Conservation (phyloP, 2,113 vertebrate species). For the Catharus fuscescens region DNA sequence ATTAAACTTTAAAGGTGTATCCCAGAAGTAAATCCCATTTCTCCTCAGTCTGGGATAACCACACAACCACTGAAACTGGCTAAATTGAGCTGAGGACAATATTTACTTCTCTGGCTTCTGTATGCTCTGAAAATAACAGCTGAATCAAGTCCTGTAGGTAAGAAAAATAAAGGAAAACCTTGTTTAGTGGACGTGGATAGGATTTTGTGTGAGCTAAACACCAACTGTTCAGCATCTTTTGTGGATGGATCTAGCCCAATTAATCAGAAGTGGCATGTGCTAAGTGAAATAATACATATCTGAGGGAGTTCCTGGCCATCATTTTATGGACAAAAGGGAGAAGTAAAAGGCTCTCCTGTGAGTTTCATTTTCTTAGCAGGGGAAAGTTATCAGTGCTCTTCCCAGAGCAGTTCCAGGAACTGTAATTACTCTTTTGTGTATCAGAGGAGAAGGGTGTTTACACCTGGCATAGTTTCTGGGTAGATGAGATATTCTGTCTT, state of each 20-base stretch:
- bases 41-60: neutral
- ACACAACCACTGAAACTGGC: neutral
- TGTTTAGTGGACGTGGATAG: neutral
- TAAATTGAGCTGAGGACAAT: neutral
- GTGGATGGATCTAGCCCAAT: conserved; percentile 15
- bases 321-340: neutral
- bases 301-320: conserved; percentile 15
- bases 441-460: neutral
- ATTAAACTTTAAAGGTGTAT: neutral
- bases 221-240: conserved; percentile 28
- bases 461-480: neutral
- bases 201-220: conserved; percentile 27
- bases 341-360: neutral
- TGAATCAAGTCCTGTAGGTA: neutral
- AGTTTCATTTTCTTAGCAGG: neutral
- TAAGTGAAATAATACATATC: conserved; percentile 11
- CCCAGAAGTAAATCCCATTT: neutral
- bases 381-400: neutral
- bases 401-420: neutral
- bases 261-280: neutral
- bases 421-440: neutral
- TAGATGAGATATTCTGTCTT: neutral
- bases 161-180: conserved; percentile 1
- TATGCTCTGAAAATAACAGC: neutral
- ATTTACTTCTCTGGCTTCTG: neutral